Conservation (phyloP, 1,140 invertebrate species). For the Lepidurus couesii region DNA sequence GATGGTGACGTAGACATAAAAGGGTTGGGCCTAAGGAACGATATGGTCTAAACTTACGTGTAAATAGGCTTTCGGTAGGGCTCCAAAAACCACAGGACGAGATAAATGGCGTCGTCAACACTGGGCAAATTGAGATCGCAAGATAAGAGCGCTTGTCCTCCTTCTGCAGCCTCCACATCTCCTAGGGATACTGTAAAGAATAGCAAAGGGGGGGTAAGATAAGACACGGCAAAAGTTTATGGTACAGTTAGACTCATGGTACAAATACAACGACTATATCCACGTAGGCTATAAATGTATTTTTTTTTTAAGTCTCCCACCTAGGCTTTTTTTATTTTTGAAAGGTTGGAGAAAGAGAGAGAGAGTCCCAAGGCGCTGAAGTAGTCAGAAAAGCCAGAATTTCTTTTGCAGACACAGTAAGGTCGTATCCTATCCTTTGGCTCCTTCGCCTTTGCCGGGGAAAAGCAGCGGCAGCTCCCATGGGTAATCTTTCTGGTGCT, state of each 20-base stretch:
- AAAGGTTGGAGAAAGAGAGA: background rate
- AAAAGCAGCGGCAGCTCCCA: slow-evolving; percentile 8
- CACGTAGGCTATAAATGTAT: slow-evolving; percentile 13
- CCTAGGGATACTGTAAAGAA: slow-evolving; percentile 31
- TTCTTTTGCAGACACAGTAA: background rate
- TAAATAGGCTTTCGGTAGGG: slow-evolving; percentile 42
- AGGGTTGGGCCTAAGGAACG: slow-evolving; percentile 5
- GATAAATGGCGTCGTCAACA: slow-evolving; percentile 40
- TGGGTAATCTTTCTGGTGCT: slow-evolving; percentile 2
- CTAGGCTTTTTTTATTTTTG: background rate
- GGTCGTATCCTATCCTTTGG: slow-evolving; percentile 7
- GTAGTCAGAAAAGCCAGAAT: background rate
- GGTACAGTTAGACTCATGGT: background rate
- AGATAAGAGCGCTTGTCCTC: slow-evolving; percentile 39
- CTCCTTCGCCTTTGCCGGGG: background rate
- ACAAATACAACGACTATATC: background rate
- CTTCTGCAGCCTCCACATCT: slow-evolving; percentile 33
- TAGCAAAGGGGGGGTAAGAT: background rate
- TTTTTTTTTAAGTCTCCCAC: background rate
- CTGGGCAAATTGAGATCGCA: slow-evolving; percentile 41
- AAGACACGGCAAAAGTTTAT: slow-evolving; percentile 5
- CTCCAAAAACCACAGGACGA: slow-evolving; percentile 43
- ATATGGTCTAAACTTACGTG: slow-evolving; percentile 36
- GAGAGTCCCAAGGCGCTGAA: background rate
- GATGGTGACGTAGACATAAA: background rate